Percentiles rank a stretch among this genome's conserved stretches.
phyloP scores from a whole-genome alignment of 2,797 vertebrate species.

The Tachyglossus aculeatus region DNA sequence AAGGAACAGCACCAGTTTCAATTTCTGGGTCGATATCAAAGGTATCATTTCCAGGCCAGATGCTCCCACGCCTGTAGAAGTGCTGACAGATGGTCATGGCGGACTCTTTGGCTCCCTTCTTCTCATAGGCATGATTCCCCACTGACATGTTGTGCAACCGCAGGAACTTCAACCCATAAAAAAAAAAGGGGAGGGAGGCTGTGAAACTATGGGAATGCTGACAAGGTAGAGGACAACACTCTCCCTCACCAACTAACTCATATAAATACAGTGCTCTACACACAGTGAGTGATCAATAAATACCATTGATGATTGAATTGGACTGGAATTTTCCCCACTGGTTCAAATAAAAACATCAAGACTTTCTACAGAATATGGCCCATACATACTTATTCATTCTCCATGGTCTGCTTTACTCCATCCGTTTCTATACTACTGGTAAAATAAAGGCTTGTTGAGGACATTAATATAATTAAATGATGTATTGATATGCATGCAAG shows the following conservation, averaged over 20 bases:
- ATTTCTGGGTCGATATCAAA: slow-evolving; percentile 89
- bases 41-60: slow-evolving; percentile 86
- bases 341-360: too few relatives aligned
- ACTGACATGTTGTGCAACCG: slow-evolving; percentile 83
- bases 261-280: neutral
- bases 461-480: too few relatives aligned
- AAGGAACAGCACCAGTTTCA: slow-evolving; percentile 81
- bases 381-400: too few relatives aligned
- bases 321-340: too few relatives aligned
- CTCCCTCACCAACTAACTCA: too few relatives aligned
- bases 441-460: too few relatives aligned
- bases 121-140: slow-evolving; percentile 89
- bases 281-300: neutral
- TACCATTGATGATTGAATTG: too few relatives aligned
- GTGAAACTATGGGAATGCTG: neutral
- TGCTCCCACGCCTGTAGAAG: slow-evolving; percentile 84
- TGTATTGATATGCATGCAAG: too few relatives aligned
- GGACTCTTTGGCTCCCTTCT: slow-evolving; percentile 64
- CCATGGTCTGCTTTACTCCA: too few relatives aligned
- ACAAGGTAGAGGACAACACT: neutral
- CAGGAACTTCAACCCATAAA: slow-evolving; percentile 77
- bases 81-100: slow-evolving; percentile 86
- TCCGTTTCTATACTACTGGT: too few relatives aligned
- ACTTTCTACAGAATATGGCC: too few relatives aligned
- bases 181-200: slow-evolving; percentile 12